Evolutionary conservation across 2,888 invertebrate genomes (phyloP).

Genomic region (Oscheius sp.): DNA sequence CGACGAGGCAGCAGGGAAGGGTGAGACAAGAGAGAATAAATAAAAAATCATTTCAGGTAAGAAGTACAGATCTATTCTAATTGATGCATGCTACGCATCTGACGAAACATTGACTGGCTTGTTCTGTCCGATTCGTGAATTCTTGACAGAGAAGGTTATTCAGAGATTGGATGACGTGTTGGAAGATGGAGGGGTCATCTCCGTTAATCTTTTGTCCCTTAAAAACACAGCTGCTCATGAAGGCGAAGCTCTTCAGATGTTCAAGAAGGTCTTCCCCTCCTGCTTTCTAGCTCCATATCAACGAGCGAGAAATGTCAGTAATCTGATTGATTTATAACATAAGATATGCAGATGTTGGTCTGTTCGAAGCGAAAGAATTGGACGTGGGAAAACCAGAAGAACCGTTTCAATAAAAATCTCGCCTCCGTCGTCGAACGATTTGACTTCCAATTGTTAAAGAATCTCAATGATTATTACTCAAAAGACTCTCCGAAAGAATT

Average conservation of each 20-base stretch:
- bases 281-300: conserved; percentile 29
- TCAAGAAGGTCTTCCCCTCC: conserved; percentile 34
- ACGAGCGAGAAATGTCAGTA: conserved; percentile 1
- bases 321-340: not conserved
- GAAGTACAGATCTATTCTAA: conserved; percentile 21
- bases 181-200: conserved; percentile 16
- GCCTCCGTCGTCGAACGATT: conserved; percentile 40
- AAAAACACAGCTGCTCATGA: conserved; percentile 24
- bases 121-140: conserved; percentile 32
- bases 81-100: conserved; percentile 43
- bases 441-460: conserved; percentile 36
- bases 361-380: conserved; percentile 44
- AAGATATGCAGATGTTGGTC: conserved; percentile 42
- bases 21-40: not conserved
- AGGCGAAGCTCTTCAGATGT: conserved; percentile 24
- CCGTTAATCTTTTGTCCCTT: conserved; percentile 29
- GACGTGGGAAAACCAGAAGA: conserved; percentile 40
- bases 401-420: conserved; percentile 32
- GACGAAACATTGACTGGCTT: conserved; percentile 24
- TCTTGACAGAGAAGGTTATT: conserved; percentile 13
- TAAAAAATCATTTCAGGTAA: not conserved
- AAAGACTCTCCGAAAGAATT: no score
- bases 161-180: conserved; percentile 15
- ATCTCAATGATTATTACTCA: not conserved
- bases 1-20: not conserved